Conservation (phyloP, 2,113 vertebrate species). For the Lonchura striata region DNA sequence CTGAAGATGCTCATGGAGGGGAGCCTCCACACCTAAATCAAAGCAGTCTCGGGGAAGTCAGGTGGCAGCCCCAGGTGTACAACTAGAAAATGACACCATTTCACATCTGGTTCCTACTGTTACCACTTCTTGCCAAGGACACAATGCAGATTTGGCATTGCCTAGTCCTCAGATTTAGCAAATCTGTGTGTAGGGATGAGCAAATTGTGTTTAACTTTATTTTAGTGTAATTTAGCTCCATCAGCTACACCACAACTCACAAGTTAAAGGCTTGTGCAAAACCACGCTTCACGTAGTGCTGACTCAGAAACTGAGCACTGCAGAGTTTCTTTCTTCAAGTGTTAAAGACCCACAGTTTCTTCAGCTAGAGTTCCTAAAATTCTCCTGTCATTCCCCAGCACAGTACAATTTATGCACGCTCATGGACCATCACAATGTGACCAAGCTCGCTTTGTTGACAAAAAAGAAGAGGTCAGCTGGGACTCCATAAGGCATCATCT, state of each 20-base stretch:
- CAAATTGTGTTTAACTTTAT: background rate
- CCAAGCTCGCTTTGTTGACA: background rate
- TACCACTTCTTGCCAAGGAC: background rate
- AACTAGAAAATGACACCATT: accelerated
- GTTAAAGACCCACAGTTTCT: background rate
- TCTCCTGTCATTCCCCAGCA: accelerated
- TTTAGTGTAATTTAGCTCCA: background rate
- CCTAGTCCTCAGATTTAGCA: background rate
- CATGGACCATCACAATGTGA: background rate
- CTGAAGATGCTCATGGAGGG: background rate
- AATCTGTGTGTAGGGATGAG: background rate
- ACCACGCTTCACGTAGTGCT: background rate
- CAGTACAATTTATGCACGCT: background rate
- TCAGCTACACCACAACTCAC: accelerated
- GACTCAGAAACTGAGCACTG: background rate
- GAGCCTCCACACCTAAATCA: background rate
- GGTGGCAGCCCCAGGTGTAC: background rate
- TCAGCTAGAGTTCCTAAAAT: background rate
- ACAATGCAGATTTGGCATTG: accelerated
- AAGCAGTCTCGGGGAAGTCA: background rate
- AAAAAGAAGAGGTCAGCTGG: background rate
- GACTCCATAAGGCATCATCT: background rate
- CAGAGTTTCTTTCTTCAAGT: background rate
- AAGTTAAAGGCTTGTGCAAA: background rate
- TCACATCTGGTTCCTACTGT: background rate